These are phyloP conservation scores for Acromyrmex echinatior DNA, from an alignment of 1,140 invertebrate genomes.

Conservation along the genomic window DNA sequence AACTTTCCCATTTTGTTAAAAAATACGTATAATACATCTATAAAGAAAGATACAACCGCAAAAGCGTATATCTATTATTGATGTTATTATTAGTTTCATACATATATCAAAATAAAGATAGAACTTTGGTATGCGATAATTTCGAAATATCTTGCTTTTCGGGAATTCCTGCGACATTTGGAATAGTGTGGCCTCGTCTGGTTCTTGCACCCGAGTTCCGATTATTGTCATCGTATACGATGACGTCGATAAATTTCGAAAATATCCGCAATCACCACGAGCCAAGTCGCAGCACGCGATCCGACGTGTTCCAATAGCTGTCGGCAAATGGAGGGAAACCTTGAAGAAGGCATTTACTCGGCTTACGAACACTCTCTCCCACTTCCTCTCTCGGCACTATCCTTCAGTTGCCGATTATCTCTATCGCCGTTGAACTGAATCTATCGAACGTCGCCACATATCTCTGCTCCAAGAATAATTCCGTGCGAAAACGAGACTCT, in stretches of 20 bases:
- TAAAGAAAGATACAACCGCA: background rate
- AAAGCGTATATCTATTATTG: background rate
- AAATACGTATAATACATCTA: background rate
- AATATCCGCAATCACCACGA: conserved; percentile 53
- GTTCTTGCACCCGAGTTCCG: conserved; percentile 21
- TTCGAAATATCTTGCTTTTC: background rate
- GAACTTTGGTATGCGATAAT: background rate
- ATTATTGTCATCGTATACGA: background rate
- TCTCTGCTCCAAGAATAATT: conserved; percentile 49
- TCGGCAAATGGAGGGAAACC: conserved; percentile 60
- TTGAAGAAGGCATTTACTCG: conserved; percentile 67
- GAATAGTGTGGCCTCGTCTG: conserved; percentile 28
- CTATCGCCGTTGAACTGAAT: conserved; percentile 68
- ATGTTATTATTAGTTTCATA: background rate
- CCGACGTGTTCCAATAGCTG: conserved; percentile 49
- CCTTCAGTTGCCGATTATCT: conserved; percentile 69
- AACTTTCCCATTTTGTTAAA: too few relatives aligned
- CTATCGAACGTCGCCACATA: conserved; percentile 20
- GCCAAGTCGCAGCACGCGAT: conserved; percentile 45
- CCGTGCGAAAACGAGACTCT: conserved; percentile 16
- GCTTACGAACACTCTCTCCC: conserved; percentile 25
- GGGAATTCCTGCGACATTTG: background rate
- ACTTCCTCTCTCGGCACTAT: conserved; percentile 44
- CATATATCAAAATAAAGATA: background rate
- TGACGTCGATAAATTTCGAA: conserved; percentile 52